phyloP scores from a whole-genome alignment of 1,140 invertebrate genomes.

The Conus ventricosus region DNA sequence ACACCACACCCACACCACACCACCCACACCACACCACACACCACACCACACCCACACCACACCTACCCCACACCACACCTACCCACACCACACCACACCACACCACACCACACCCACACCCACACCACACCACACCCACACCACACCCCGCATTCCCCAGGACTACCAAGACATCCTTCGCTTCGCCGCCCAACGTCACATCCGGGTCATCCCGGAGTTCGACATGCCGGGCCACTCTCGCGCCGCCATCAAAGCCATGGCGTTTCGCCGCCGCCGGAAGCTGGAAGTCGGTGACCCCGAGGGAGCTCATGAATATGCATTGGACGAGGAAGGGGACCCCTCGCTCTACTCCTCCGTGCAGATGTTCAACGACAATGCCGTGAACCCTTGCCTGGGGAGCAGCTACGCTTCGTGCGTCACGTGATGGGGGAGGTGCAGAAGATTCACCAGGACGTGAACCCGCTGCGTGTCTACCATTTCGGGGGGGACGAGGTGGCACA shows the following conservation, averaged over 20 bases:
- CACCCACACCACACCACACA: too few species aligned
- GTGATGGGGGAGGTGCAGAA: conserved; percentile 29
- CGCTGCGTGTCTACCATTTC: conserved; percentile 59
- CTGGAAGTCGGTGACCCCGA: conserved; percentile 42
- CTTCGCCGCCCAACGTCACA: conserved; percentile 60
- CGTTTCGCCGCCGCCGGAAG: conserved; percentile 47
- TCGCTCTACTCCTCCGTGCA: conserved; percentile 67
- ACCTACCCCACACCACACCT: background rate
- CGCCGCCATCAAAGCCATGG: conserved; percentile 68
- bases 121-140: background rate
- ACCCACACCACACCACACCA: background rate
- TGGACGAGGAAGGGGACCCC: conserved; percentile 62
- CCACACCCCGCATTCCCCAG: background rate
- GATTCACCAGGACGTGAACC: background rate
- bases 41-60: background rate
- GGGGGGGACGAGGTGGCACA: conserved; percentile 67
- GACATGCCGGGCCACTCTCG: conserved; percentile 71
- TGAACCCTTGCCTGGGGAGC: conserved; percentile 69
- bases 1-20: too few species aligned
- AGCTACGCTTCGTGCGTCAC: conserved; percentile 62
- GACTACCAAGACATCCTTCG: conserved; percentile 67
- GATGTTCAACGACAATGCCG: conserved; percentile 67
- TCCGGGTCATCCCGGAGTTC: conserved; percentile 71
- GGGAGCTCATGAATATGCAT: conserved; percentile 49
- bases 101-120: background rate